Evolutionary conservation across 2,113 vertebrate species (phyloP), one percentile per base, ranked within the genome.

Genomic region (Sterna hirundo): DNA sequence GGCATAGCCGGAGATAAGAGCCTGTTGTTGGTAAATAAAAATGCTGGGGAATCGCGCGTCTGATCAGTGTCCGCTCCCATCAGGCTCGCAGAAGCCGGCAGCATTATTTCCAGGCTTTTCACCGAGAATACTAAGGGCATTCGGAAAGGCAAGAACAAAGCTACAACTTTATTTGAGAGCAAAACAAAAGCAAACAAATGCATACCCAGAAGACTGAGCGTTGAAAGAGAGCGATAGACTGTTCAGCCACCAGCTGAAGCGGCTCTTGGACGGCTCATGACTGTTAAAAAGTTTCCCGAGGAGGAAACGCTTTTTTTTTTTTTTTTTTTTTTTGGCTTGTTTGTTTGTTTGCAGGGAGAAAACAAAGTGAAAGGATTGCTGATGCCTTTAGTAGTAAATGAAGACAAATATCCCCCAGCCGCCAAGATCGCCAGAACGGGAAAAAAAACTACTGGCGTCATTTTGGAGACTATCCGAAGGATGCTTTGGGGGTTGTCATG

Each of bases 301-400:
- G 34, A 96, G 90, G 26, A 57, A 86, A 88, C 4, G n/a, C 38
- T 52, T 66, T 51, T 81, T 69, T 86, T 75, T 34, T 70, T 66
- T 30, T 44, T n/a, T 44, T 44, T 4, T 40, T 51, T 51, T 51
- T 51, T 8, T 44, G 32, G 18, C 72, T 61, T 76, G 60, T 84
- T 88, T 90, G 79, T 93, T 95, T 89, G 84, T 95, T 95, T 9
- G 6, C 77, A 40, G 58, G 52, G 46, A 94, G 83, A 89, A 95
- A 96, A 95, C 79, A 85, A 96, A 93, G 93, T 55, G 49, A 52
- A 90, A 86, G 77, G 69, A 86, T 62, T 92, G 95, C 94, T 86
- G 94, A 92, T 92, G 96, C 90, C 93, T 95, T 96, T 88, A 84
- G 90, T 81, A 55, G 89, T 79, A 97, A 97, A 97, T 96, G 86